Evolutionary conservation across 1,140 invertebrate genomes (phyloP), one percentile per base, ranked within the genome.

Genomic region (Pseudomyrmex gracilis): DNA sequence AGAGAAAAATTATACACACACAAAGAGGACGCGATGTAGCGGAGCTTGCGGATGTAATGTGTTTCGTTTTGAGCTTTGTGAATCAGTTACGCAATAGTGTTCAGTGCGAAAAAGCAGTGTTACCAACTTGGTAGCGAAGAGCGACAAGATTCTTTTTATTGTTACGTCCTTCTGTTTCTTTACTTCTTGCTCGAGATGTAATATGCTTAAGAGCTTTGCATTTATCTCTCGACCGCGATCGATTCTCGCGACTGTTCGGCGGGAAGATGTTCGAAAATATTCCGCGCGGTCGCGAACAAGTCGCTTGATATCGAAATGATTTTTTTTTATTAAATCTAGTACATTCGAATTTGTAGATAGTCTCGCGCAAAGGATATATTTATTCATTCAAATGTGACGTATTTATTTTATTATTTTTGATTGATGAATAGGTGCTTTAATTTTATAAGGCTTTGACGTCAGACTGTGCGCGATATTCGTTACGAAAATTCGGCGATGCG

Each of bases 351-450:
- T 34, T 34, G 34, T 34, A 34, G 34, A 34, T 34, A 34, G n/a
- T n/a, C 7, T 34, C 34, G 34, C 7, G 34, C 34, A 34, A 7
- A 34, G 34, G 34, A 34, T 34, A 5, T 34, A 34, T 34, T 34
- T 34, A 34, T 34, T 34, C 34, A 34, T 34, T 34, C 34, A 34
- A 7, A n/a, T 24, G 68, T 20, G 67, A 63, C 63, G 10, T 87
- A 87, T 87, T 87, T 87, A 86, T 84, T 87, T 87, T 87, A 87
- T 87, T 84, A 87, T 87, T 84, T 87, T 66, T 55, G 68, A 43
- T 55, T 15, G 34, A 22, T 45, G 15, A 15, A 60, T 73, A 2
- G 67, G 7, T 58, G 20, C 51, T 13, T 43, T n/a, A 43, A 34
- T 1, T 63, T 34, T 34, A 34, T 34, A 34, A 34, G 34, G 34